Conservation (phyloP, 2,888 invertebrate species). For the Scaptomyza cyrtandrae region DNA sequence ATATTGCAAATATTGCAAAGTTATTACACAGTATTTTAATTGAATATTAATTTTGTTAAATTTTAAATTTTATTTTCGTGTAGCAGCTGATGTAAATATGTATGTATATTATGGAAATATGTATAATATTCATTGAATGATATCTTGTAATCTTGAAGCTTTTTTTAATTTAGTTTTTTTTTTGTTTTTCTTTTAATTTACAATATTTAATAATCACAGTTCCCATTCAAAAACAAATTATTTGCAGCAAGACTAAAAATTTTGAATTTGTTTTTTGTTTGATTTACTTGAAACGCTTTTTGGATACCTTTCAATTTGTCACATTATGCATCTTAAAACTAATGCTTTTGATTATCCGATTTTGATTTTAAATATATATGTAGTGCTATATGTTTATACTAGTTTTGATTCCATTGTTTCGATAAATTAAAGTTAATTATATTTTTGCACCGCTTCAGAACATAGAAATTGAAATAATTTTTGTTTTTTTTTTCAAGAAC, state of each 20-base stretch:
- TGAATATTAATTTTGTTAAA: neutral
- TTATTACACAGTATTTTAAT: conserved; percentile 24
- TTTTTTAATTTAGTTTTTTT: conserved; percentile 25
- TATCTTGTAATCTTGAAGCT: conserved; percentile 29
- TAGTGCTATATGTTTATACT: conserved; percentile 6
- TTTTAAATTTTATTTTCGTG: conserved; percentile 9
- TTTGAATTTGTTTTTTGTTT: conserved; percentile 60
- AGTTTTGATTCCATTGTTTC: conserved; percentile 26
- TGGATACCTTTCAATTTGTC: conserved; percentile 47
- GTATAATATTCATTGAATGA: conserved; percentile 69
- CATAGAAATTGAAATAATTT: conserved; percentile 25
- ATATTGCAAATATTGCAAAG: conserved; percentile 74
- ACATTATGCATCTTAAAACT: conserved; percentile 16
- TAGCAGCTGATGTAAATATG: conserved; percentile 56
- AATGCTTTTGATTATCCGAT: conserved; percentile 26
- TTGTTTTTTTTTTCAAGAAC: conserved; percentile 1
- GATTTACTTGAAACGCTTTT: conserved; percentile 72
- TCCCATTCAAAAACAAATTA: conserved; percentile 70
- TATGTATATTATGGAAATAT: conserved; percentile 53
- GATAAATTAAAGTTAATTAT: conserved; percentile 32
- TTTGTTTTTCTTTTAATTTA: conserved; percentile 54
- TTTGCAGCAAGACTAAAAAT: conserved; percentile 60
- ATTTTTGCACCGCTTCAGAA: conserved; percentile 35
- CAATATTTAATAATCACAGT: conserved; percentile 78
- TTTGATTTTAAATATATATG: conserved; percentile 15